phyloP scores from a whole-genome alignment of 2,888 invertebrate genomes.

The Aspidapion aeneum region DNA sequence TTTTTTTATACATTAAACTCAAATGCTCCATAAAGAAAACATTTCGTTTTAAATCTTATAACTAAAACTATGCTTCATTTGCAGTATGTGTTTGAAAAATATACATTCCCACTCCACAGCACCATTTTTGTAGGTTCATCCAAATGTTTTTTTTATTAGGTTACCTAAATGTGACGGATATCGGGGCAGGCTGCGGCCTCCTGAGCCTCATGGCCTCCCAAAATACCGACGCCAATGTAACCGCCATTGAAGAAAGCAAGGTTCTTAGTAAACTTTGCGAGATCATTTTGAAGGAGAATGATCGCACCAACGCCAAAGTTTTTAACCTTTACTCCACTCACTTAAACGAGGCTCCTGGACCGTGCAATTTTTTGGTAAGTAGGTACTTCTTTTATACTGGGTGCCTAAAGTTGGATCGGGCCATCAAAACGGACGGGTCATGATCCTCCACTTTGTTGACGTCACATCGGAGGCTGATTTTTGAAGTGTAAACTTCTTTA shows the following conservation, averaged over 20 bases:
- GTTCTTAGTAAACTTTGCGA: constrained; percentile 60
- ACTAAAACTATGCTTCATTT: no score
- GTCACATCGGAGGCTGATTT: background rate
- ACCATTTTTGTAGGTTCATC: no score
- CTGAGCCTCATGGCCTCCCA: constrained; percentile 63
- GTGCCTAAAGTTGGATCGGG: no score
- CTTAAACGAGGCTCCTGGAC: constrained; percentile 43
- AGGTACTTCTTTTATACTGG: background rate
- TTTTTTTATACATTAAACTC: no score
- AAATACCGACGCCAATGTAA: constrained; percentile 50
- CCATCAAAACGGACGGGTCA: no score
- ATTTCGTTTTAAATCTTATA: no score
- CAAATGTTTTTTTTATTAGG: no score
- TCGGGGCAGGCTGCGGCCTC: constrained; percentile 76
- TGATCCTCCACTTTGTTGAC: no score
- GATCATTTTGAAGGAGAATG: constrained; percentile 54
- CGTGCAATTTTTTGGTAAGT: constrained; percentile 46
- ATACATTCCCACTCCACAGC: no score
- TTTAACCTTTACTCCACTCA: constrained; percentile 60
- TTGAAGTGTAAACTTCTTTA: no score
- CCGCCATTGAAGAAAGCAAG: constrained; percentile 66
- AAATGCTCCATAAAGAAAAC: no score
- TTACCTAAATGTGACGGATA: constrained; percentile 61
- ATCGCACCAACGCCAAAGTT: constrained; percentile 48
- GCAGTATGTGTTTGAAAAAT: no score